Percentiles rank a stretch among this genome's conserved stretches.
These are phyloP conservation scores for Spea hammondii DNA, from an alignment of 2,797 vertebrate species.

Conservation along the genomic window DNA sequence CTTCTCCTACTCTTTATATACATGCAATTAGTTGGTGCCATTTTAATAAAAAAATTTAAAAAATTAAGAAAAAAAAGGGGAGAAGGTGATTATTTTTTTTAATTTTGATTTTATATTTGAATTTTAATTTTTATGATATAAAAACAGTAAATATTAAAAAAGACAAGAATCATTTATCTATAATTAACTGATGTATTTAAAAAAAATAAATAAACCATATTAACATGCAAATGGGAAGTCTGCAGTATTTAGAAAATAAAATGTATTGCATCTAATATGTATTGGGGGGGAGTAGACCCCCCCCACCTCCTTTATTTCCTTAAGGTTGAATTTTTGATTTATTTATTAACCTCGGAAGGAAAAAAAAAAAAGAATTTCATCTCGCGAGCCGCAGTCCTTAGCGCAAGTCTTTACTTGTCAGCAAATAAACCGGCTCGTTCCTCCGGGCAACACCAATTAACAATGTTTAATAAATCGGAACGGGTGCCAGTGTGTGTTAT, in stretches of 20 bases:
- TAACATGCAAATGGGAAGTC: too few species aligned
- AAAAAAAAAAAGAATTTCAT: slow-evolving; percentile 49
- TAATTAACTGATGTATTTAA: too few species aligned
- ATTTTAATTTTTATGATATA: too few species aligned
- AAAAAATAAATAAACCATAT: too few species aligned
- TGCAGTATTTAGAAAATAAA: background rate
- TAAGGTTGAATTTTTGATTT: slow-evolving; percentile 33
- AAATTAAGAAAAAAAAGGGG: too few species aligned
- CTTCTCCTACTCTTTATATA: too few species aligned
- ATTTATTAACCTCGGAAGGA: slow-evolving; percentile 54
- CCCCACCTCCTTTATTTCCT: background rate
- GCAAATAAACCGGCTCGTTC: slow-evolving; percentile 42
- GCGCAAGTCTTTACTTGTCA: slow-evolving; percentile 54
- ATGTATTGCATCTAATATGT: slow-evolving; percentile 3
- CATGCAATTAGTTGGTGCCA: too few species aligned
- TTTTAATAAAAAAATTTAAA: too few species aligned
- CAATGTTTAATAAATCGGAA: slow-evolving; percentile 57
- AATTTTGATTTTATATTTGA: too few species aligned
- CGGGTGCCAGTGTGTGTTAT: background rate
- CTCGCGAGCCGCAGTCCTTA: slow-evolving; percentile 34
- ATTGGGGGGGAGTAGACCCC: background rate
- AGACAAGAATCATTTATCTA: too few species aligned
- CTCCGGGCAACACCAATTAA: slow-evolving; percentile 61
- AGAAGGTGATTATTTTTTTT: too few species aligned
- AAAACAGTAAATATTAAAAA: too few species aligned